Percentiles rank a stretch among this genome's conserved stretches.
phyloP scores from a whole-genome alignment of 2,797 vertebrate species.

The Fistularia commersonii region DNA sequence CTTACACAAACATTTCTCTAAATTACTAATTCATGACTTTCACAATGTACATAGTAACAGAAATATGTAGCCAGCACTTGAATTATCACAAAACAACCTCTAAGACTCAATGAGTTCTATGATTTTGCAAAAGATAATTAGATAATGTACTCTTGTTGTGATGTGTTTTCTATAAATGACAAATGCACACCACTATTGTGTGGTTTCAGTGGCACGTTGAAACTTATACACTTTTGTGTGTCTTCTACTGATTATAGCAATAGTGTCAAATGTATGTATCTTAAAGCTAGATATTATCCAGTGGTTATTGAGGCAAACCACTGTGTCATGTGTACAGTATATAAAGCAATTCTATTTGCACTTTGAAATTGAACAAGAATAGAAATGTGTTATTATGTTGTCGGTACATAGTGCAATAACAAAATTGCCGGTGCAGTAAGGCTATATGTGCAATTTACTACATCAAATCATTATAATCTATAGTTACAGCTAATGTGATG shows the following conservation, averaged over 20 bases:
- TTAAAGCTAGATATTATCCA: slow-evolving; percentile 20
- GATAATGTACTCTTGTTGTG: too few relatives aligned
- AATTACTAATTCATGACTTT: too few relatives aligned
- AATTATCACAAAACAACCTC: too few relatives aligned
- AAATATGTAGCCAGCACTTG: too few relatives aligned
- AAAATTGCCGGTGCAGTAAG: slow-evolving; percentile 24
- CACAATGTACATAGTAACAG: too few relatives aligned
- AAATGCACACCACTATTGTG: not conserved
- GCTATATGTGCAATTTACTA: slow-evolving; percentile 51
- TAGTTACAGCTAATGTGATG: too few relatives aligned
- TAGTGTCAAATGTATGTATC: slow-evolving; percentile 25
- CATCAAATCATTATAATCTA: slow-evolving; percentile 15
- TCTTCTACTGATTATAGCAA: slow-evolving; percentile 36
- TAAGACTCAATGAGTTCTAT: too few relatives aligned
- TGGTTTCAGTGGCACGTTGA: slow-evolving; percentile 37
- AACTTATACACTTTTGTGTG: slow-evolving; percentile 20
- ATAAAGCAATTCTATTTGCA: slow-evolving; percentile 32
- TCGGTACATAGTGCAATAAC: slow-evolving; percentile 56
- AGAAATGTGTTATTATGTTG: slow-evolving; percentile 16
- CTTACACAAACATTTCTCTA: too few relatives aligned
- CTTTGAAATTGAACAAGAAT: slow-evolving; percentile 27
- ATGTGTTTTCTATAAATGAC: not conserved
- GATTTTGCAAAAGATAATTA: too few relatives aligned
- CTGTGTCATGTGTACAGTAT: slow-evolving; percentile 36
- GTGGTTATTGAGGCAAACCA: slow-evolving; percentile 47